A percentile compares a stretch with the other conserved stretches of the same genome.
phyloP scores from a whole-genome alignment of 2,797 vertebrate genomes.

The Mus minutoides region DNA sequence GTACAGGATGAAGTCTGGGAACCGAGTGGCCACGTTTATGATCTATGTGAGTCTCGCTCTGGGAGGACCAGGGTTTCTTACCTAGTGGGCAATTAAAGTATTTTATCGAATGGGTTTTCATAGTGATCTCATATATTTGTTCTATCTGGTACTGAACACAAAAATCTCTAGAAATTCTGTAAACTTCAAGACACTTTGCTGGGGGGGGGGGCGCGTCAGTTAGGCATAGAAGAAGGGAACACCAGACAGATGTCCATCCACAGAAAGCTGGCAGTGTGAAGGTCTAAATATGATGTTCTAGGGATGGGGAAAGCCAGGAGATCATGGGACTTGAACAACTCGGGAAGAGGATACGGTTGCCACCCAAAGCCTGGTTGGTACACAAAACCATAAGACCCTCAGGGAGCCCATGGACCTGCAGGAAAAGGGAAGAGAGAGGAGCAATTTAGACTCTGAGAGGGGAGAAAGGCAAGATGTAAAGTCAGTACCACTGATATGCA shows the following conservation, averaged over 20 bases:
- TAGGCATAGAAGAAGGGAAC: slow-evolving; percentile 1
- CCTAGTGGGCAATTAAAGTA: not conserved
- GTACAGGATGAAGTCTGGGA: slow-evolving; percentile 95
- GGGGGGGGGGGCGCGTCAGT: not conserved
- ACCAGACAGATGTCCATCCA: not conserved
- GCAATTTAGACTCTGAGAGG: not conserved
- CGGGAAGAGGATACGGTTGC: not conserved
- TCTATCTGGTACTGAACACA: slow-evolving; percentile 31
- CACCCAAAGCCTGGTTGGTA: not conserved
- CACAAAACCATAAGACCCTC: not conserved
- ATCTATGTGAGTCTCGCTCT: slow-evolving; percentile 93
- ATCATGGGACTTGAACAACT: not conserved
- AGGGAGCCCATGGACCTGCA: not conserved
- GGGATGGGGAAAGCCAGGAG: not conserved
- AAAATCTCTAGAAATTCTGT: slow-evolving; percentile 27
- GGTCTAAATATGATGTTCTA: not conserved
- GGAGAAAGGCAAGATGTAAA: not conserved
- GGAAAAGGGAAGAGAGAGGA: not conserved
- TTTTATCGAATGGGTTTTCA: slow-evolving; percentile 43
- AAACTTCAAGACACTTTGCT: not conserved
- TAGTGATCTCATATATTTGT: slow-evolving; percentile 26
- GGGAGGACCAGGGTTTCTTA: not conserved
- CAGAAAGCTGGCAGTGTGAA: not conserved
- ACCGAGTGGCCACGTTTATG: slow-evolving; percentile 96
- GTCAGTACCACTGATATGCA: not conserved